These are phyloP conservation scores for Paguma larvata DNA, from an alignment of 2,797 vertebrate species.

Conservation along the genomic window DNA sequence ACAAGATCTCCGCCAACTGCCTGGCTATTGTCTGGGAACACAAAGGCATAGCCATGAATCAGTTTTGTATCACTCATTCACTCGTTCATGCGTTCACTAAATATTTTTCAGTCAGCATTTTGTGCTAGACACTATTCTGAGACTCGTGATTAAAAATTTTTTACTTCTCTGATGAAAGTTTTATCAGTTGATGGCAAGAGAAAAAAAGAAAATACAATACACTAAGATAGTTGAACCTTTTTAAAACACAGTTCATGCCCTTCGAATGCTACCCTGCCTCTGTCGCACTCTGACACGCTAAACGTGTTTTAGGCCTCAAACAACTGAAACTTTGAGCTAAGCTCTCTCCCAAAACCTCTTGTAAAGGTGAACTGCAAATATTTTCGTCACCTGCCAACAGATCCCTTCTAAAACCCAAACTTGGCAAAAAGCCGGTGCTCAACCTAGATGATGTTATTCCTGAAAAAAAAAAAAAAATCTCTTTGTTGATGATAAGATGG, in stretches of 20 bases:
- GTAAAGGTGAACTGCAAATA: conserved; percentile 2
- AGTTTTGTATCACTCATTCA: neutral
- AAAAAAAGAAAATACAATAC: neutral
- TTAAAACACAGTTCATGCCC: neutral
- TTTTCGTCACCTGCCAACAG: neutral
- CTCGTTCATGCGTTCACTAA: neutral
- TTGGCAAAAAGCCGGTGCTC: neutral
- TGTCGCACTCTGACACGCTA: neutral
- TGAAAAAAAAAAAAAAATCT: neutral
- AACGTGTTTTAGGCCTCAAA: neutral
- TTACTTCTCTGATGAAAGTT: conserved; percentile 18
- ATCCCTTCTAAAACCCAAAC: neutral
- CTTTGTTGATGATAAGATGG: neutral
- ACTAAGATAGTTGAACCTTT: neutral
- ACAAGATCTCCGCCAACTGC: conserved; percentile 98
- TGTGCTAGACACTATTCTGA: neutral
- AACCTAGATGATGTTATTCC: neutral
- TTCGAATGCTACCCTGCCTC: neutral
- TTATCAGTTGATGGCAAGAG: conserved; percentile 1
- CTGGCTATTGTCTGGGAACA: conserved; percentile 96
- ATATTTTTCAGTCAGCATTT: neutral
- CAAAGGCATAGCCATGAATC: neutral
- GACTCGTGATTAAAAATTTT: neutral
- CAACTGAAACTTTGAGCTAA: neutral
- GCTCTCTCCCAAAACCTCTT: neutral